Evolutionary conservation across 2,797 vertebrate genomes (phyloP), one percentile per base, ranked within the genome.

Genomic region (Clamator glandarius): DNA sequence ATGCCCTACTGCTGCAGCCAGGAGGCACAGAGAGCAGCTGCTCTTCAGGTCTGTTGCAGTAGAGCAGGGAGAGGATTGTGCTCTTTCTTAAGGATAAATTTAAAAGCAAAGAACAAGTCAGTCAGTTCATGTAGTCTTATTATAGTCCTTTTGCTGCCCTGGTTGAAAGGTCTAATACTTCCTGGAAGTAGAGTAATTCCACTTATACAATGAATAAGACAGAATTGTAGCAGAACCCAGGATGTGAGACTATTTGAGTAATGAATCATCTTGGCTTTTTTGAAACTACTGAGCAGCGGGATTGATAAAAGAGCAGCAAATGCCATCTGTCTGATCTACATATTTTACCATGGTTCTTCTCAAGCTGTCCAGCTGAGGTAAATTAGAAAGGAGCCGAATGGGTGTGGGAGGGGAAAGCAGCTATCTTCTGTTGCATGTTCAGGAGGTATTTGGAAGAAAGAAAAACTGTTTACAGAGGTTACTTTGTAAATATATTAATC

Each of bases 241-340:
- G 24, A 52, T 74, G 64, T 62, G 87, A 26, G 15, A 62, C 51
- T 87, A 46, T 50, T 73, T 36, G 68, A 64, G 39, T n/a, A 62
- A 44, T 55, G 82, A 75, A 80, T 87, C 77, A 42, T 31, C 6
- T 1, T 50, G 76, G 31, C 69, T 93, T 95, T 39, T 85, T 90
- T 23, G 58, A 93, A 94, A 74, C 64, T 87, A 25, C 13, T 69
- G 82, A 95, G 84, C 81, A 92, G 41, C 78, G 80, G 61, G 31
- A 78, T 28, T 93, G 87, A 84, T 86, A 93, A 94, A 93, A 95
- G 95, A 95, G 58, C 93, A 95, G 66, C 75, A 75, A 85, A 85
- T 87, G 58, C 91, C 86, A 80, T 94, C 87, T 96, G 85, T 70
- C 64, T 73, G 51, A 58, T 93, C 55, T 84, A 59, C 51, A 13